Base-by-base conservation (phyloP, 2,797 vertebrate genomes). In the Gymnoscopelus braueri region DNA sequence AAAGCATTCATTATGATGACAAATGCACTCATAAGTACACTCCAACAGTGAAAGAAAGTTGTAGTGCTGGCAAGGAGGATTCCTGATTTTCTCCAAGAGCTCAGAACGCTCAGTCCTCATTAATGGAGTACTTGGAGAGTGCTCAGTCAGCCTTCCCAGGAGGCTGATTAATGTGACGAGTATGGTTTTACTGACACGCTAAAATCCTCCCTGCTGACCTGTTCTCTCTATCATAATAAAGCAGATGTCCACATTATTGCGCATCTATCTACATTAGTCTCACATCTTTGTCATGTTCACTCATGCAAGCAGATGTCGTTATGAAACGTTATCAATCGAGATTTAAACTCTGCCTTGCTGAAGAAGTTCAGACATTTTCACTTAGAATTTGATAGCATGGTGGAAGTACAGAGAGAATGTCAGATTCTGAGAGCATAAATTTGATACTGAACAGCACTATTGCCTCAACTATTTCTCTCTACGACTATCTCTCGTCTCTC, bases 101-200 rank as follows among this genome's bases (percentile, higher is more conserved):
- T 35, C 44, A 49, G 29, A 71, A 56, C 13, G 12, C 75, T 80
- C 48, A 15, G 35, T 82, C 75, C 62, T 78, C 75, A 77, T 80
- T 76, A 77, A 65, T 4, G n/a, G 44, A 64, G 19, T 47, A 13
- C 59, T 44, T 35, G 0, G 0, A 10, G 32, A 29, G n/a, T 61
- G 23, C 44, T 65, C 39, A 50, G 62, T 24, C 58, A 0, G 8
- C 51, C 68, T 68, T 68, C 61, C 39, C 62, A 47, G 12, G 26
- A 67, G 49, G 39, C 52, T 86, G 85, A 88, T 82, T 81, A 35
- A 89, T 83, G 77, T 60, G 57, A 79, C 65, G 52, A 60, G 66
- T 68, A 35, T 64, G 77, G 64, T 74, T 76, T 80, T n/a, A 66
- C 67, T 80, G 80, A 80, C 65, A 59, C n/a, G 14, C 59, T 63